Base-by-base conservation (phyloP, 2,797 vertebrate species). In the Lacerta agilis region DNA sequence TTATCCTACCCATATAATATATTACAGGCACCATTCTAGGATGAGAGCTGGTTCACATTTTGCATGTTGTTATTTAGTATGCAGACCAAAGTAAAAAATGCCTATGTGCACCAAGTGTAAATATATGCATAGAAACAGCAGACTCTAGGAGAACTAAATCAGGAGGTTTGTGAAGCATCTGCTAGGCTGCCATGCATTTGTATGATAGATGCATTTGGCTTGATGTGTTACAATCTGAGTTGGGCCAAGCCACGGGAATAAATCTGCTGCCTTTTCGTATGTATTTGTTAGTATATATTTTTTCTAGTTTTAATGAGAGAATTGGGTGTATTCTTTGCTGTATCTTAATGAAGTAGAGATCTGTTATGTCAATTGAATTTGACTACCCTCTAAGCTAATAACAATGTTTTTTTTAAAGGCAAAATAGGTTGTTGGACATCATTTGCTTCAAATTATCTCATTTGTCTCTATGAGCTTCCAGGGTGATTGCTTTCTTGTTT, bases 391-490 rank as follows among this genome's bases (percentile, higher is more conserved):
- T 80, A 73, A 81, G 38, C 49, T 73, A 79, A 20, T 49, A 69
- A 79, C 64, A 49, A 49, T 64, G 25, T 43, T 49, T 55, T 55
- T 55, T 55, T 55, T 15, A 4, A 49, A 55, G 49, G 49, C 49
- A 61, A 41, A 61, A 27, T 64, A 43, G 49, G 29, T 82, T 82
- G 45, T 66, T 82, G 79, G 69, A 82, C 79, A 66, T 75, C 41
- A 82, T 87, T 82, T 75, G 55, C 69, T 64, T 87, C 69, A 76
- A 45, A 82, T 82, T 38, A 75, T 33, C 38, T 75, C 49, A 87
- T 82, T 76, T 87, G 43, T 87, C 71, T 75, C 71, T 64, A 73
- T 82, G 36, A 45, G 38, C 13, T 75, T 87, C 8, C 36, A 87
- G 29, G 58, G 23, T 87, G 79, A 87, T 82, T 76, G 78, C 38